phyloP scores from a whole-genome alignment of 2,113 vertebrate genomes.

The Cheirogaleus medius region DNA sequence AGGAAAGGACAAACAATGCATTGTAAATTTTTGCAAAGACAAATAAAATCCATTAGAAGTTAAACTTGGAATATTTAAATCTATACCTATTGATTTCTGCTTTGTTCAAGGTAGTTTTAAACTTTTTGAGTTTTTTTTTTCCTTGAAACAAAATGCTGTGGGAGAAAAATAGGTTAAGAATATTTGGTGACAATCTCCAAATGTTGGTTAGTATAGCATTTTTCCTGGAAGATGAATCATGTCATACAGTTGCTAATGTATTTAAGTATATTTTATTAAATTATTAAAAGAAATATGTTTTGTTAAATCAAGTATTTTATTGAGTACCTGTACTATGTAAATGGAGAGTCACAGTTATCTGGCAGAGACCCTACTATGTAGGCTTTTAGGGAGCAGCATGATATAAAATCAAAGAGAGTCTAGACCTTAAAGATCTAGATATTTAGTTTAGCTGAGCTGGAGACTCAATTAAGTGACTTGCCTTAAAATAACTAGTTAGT shows the following conservation, averaged over 20 bases:
- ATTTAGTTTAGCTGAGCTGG: neutral
- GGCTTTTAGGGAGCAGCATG: neutral
- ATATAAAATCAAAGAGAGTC: neutral
- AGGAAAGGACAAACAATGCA: neutral
- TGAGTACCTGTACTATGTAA: neutral
- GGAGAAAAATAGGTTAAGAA: neutral
- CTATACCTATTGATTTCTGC: neutral
- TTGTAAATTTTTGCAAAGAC: neutral
- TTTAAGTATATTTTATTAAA: constrained; percentile 5
- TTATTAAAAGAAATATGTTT: constrained; percentile 18
- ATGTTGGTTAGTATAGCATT: neutral
- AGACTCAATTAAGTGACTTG: neutral
- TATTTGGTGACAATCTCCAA: constrained; percentile 17
- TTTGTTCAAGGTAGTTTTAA: constrained; percentile 30
- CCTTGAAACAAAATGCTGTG: neutral
- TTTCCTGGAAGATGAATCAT: neutral
- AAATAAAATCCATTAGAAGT: neutral
- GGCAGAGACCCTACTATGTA: neutral
- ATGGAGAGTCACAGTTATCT: neutral
- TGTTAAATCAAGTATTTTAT: constrained; percentile 15
- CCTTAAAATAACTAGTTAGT: neutral
- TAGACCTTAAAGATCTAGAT: neutral
- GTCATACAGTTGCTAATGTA: neutral
- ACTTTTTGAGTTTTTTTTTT: constrained; percentile 31
- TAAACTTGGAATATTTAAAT: constrained; percentile 6